Conservation (phyloP, 1,140 invertebrate species). For the Nebria ingens region DNA sequence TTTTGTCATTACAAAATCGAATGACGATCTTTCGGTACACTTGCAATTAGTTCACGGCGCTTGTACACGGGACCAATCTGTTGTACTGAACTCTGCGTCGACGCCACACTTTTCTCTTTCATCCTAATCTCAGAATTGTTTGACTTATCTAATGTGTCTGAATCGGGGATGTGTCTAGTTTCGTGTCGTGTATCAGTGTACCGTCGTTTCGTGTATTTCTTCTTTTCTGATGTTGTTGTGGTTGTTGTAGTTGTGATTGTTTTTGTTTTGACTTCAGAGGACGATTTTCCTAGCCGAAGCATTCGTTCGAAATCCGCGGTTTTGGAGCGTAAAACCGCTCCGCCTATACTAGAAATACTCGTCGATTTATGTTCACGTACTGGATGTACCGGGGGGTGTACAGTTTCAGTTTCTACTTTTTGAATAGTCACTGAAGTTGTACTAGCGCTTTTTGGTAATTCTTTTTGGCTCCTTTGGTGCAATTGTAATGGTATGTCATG, state of each 20-base stretch:
- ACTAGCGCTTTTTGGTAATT: conserved; percentile 21
- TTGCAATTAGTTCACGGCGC: conserved; percentile 68
- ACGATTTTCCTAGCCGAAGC: conserved; percentile 29
- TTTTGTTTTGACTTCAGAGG: conserved; percentile 21
- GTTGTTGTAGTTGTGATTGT: conserved; percentile 25
- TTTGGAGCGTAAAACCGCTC: conserved; percentile 53
- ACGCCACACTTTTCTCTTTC: conserved; percentile 19
- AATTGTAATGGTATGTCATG: conserved; percentile 1
- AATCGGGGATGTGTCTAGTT: conserved; percentile 47
- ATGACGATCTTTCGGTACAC: conserved; percentile 42
- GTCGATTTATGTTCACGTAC: conserved; percentile 38
- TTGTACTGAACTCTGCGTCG: conserved; percentile 20
- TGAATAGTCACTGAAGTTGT: conserved; percentile 15
- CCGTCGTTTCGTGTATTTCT: conserved; percentile 50
- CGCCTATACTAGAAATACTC: conserved; percentile 54
- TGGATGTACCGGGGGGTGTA: conserved; percentile 32
- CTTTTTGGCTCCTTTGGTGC: conserved; percentile 16
- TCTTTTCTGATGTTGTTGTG: conserved; percentile 36
- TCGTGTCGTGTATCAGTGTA: conserved; percentile 51
- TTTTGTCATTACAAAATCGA: conserved; percentile 1
- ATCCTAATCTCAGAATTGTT: conserved; percentile 7
- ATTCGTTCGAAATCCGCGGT: conserved; percentile 57
- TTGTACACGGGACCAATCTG: conserved; percentile 53
- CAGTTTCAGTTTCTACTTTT: conserved; percentile 18
- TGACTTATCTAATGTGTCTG: conserved; percentile 34